Evolutionary conservation across 2,888 invertebrate species (phyloP).

Genomic region (Tetramorium bicarinatum): DNA sequence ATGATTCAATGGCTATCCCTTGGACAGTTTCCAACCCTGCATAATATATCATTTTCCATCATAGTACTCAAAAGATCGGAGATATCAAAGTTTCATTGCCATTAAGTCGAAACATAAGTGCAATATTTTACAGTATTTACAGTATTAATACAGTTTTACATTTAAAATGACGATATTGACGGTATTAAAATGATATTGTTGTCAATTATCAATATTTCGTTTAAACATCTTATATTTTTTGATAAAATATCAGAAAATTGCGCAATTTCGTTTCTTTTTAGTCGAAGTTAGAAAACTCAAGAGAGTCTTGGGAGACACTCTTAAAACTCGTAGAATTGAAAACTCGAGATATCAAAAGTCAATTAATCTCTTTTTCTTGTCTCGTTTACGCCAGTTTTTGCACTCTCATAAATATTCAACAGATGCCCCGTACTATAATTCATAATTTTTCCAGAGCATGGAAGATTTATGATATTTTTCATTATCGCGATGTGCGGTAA

Average conservation of each 20-base stretch:
- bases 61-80: slow-evolving; percentile 38
- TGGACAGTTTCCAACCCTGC: slow-evolving; percentile 66
- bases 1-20: slow-evolving; percentile 52
- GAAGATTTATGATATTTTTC: slow-evolving; percentile 45
- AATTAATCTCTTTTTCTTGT: slow-evolving; percentile 29
- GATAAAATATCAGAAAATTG: neutral
- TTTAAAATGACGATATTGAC: neutral
- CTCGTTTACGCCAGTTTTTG: slow-evolving; percentile 11
- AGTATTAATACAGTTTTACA: neutral
- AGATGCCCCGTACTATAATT: slow-evolving; percentile 15
- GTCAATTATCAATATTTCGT: neutral
- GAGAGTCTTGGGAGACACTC: neutral
- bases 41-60: slow-evolving; percentile 70
- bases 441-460: slow-evolving; percentile 33
- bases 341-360: neutral
- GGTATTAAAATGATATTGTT: neutral
- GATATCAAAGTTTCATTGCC: slow-evolving; percentile 44
- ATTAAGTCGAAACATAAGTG: slow-evolving; percentile 8
- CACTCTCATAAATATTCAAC: slow-evolving; percentile 46
- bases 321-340: neutral
- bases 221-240: slow-evolving; percentile 1
- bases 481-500: slow-evolving; percentile 17
- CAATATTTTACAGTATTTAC: neutral
- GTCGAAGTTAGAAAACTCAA: neutral
- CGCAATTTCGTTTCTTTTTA: neutral